phyloP scores from a whole-genome alignment of 2,113 vertebrate species.

The human (Homo sapiens) region GRCh38 chrX:9614501-9615000 shows the following conservation, averaged over 20 bases:
- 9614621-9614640: neutral
- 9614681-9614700: neutral
- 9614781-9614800: neutral
- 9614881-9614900: neutral
- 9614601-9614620: too few species aligned
- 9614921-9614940: neutral
- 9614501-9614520: too few species aligned
- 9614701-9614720: neutral
- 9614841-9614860: neutral
- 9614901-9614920: neutral
- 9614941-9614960: neutral
- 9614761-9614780: too few species aligned
- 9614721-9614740: neutral
- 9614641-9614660: too few species aligned
- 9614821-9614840: neutral
- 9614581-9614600: neutral
- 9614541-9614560: too few species aligned
- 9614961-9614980: too few species aligned
- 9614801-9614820: neutral
- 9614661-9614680: fast-evolving
- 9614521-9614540: too few species aligned
- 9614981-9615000: neutral
- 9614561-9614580: too few species aligned
- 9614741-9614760: fast-evolving
- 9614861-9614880: neutral